These are phyloP conservation scores for Pharmacophagus antenor DNA, from an alignment of 2,888 invertebrate genomes.

Conservation along the genomic window DNA sequence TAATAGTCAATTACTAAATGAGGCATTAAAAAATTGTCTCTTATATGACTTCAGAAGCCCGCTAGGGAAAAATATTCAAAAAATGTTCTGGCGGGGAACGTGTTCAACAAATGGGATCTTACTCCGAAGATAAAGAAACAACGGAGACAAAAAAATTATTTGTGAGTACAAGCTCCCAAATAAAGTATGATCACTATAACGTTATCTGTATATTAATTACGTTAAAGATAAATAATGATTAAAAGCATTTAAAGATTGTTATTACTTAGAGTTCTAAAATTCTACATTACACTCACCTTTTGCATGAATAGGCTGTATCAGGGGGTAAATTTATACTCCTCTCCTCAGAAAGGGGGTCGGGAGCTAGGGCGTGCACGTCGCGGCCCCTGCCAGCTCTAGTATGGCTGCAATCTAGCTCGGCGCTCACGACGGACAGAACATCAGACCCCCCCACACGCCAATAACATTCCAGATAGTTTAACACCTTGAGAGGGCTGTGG, in stretches of 20 bases:
- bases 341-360: conserved; percentile 11
- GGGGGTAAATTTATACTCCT: conserved; percentile 4
- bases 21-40: too few species aligned
- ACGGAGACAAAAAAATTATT: not conserved
- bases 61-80: too few species aligned
- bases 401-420: conserved; percentile 16
- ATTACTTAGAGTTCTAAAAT: not conserved
- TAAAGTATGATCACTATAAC: not conserved
- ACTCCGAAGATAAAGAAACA: not conserved
- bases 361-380: conserved; percentile 20
- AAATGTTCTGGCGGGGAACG: too few species aligned
- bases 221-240: too few species aligned
- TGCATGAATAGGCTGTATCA: not conserved
- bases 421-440: conserved; percentile 1
- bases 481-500: not conserved
- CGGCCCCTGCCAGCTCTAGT: conserved; percentile 8
- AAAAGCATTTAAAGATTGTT: not conserved
- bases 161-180: not conserved
- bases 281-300: not conserved
- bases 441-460: not conserved
- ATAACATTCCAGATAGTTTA: not conserved
- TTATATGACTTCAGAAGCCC: too few species aligned
- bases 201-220: not conserved
- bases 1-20: too few species aligned
- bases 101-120: too few species aligned